Conservation (phyloP, 2,888 invertebrate genomes). For the Palloptera scutellata region DNA sequence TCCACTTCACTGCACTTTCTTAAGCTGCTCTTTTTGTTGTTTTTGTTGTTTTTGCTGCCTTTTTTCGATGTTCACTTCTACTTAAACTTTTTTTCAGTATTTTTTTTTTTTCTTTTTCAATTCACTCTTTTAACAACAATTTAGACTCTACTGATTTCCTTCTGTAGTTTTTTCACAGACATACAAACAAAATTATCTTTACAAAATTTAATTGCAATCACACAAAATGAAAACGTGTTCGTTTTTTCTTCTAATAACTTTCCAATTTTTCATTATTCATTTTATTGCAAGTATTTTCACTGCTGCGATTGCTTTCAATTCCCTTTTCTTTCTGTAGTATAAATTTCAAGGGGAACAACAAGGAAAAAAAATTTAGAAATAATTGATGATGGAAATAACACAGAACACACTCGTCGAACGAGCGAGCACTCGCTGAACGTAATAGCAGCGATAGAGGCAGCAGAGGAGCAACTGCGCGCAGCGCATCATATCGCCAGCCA, state of each 20-base stretch:
- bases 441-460: conserved; percentile 19
- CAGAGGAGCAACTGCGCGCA: conserved; percentile 20
- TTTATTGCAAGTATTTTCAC: neutral
- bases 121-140: no score
- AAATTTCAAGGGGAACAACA: conserved; percentile 20
- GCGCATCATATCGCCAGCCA: conserved; percentile 8
- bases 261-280: no score
- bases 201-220: neutral
- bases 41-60: conserved; percentile 30
- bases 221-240: no score
- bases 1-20: conserved; percentile 34
- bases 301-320: conserved; percentile 1
- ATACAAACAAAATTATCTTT: neutral
- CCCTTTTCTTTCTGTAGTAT: neutral
- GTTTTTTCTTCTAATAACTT: no score
- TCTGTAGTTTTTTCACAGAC: no score
- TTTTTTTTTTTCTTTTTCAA: no score
- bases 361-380: conserved; percentile 37
- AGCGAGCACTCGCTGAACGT: neutral
- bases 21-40: conserved; percentile 34
- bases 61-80: neutral
- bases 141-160: no score
- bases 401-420: conserved; percentile 40
- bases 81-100: no score
- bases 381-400: conserved; percentile 44